Evolutionary conservation across 2,797 vertebrate genomes (phyloP).

Genomic region (Acrocephalus scirpaceus): DNA sequence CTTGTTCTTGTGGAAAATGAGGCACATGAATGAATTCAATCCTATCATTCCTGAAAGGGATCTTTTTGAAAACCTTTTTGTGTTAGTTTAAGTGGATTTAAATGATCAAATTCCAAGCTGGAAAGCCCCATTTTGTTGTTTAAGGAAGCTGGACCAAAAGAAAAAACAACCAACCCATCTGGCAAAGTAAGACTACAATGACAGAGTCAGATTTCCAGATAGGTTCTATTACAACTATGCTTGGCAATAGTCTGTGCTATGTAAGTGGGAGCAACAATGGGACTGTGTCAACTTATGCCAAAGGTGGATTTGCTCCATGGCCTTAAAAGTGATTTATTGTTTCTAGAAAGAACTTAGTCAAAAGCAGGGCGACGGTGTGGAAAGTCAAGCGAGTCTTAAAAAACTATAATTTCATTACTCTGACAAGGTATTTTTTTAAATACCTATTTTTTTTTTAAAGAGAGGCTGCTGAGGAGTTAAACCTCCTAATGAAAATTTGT

Average conservation of each 20-base stretch:
- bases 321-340: slow-evolving; percentile 24
- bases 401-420: neutral
- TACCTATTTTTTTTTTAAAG: neutral
- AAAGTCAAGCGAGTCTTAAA: neutral
- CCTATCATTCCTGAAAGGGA: neutral
- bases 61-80: neutral
- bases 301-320: slow-evolving; percentile 42
- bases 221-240: slow-evolving; percentile 16
- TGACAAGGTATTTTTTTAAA: neutral
- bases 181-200: slow-evolving; percentile 22
- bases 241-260: neutral
- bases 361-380: neutral
- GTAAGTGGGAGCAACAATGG: slow-evolving; percentile 15
- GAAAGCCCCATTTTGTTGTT: slow-evolving; percentile 8
- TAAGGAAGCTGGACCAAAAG: neutral
- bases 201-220: slow-evolving; percentile 35
- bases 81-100: slow-evolving; percentile 16
- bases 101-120: slow-evolving; percentile 9
- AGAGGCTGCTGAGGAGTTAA: neutral
- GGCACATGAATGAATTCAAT: neutral
- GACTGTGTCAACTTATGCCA: neutral
- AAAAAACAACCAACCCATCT: neutral
- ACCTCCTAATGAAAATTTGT: neutral
- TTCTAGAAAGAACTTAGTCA: neutral
- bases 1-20: neutral